Evolutionary conservation across 2,888 invertebrate species (phyloP), one percentile per base, ranked within the genome.

Genomic region (Tipula vernalis): DNA sequence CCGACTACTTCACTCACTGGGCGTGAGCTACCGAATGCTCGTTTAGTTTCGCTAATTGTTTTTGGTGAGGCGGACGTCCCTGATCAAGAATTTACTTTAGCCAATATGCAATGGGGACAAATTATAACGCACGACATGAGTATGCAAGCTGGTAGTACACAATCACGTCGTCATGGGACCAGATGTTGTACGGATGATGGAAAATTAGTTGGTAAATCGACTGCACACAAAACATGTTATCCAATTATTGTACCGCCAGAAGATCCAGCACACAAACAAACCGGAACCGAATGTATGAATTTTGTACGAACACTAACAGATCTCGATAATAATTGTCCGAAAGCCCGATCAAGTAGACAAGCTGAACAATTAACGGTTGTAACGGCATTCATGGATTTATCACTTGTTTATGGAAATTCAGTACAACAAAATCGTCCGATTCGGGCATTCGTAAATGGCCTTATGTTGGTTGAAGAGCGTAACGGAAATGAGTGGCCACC

Each of bases 331-430:
- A 92, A 93, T 87, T 94, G 95, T 88, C 92, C 93, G 13, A 92
- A 93, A 87, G 91, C 91, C 86, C 90, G 91, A 57, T 87, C 88
- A 2, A 87, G 89, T 0, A 92, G 93, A 88, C 93, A 94, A 44
- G 95, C 94, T 85, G 95, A 95, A 91, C 95, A 95, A 92, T 94
- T 95, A 39, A 93, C 94, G 8, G 93, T 92, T 12, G 95, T 96
- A 0, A 95, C 96, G 42, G 94, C 95, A 12, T 96, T 92, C 90
- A 91, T 97, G 92, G 97, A 97, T 90, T 92, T 95, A 3, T 97
- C 97, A 0, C 91, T 96, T 44, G 95, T 97, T 0, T 98, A 97
- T 89, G 97, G 97, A 0, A 96, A 95, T 88, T 95, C 93, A 3
- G 93, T 93, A 13, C 92, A 93, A 51, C 94, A 95, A 88, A 94